Evolutionary conservation across 2,113 vertebrate species (phyloP), one percentile per base, ranked within the genome.

Genomic region (Strix uralensis): DNA sequence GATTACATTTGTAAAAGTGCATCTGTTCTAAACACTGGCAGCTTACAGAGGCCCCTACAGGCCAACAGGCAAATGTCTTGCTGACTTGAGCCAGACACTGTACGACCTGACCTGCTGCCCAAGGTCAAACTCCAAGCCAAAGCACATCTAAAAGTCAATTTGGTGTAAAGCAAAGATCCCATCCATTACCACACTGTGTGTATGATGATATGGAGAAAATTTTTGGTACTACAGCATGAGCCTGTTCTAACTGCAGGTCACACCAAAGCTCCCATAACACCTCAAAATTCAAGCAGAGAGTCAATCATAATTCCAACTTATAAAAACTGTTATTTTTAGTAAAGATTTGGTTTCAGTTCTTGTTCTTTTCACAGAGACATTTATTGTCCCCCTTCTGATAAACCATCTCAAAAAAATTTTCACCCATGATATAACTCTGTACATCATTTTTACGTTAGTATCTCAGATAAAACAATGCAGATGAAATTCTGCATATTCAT

Each of bases 1-100:
- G 94, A 94, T 87, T 90, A 65, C 34, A 10, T 97, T 55, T 92
- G 40, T 58, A 93, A 94, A 96, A 95, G 96, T n/a, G 7, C 30
- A 63, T 59, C 52, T 91, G 38, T 86, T 95, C 70, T 65, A 81
- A 92, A 91, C 27, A 88, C 46, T 88, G 38, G 26, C 18, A 73
- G 51, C 21, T 46, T 65, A 49, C 27, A 42, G 13, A 94, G 25
- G 18, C 7, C n/a, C 8, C 11, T 73, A 25, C 1, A 27, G 38
- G 51, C 19, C 5, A 0, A 2, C 5, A 30, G 32, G 40, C 49
- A 92, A 80, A 74, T 16, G 30, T 26, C 30, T 87, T 81, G 19
- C 17, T 72, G 34, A 29, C 22, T 67, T 72, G 38, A 94, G 38
- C 46, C 52, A 51, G 69, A 34, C 3, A 66, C 8, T 55, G 34